Conservation (phyloP, 2,797 vertebrate genomes). For the Dipus sagitta region DNA sequence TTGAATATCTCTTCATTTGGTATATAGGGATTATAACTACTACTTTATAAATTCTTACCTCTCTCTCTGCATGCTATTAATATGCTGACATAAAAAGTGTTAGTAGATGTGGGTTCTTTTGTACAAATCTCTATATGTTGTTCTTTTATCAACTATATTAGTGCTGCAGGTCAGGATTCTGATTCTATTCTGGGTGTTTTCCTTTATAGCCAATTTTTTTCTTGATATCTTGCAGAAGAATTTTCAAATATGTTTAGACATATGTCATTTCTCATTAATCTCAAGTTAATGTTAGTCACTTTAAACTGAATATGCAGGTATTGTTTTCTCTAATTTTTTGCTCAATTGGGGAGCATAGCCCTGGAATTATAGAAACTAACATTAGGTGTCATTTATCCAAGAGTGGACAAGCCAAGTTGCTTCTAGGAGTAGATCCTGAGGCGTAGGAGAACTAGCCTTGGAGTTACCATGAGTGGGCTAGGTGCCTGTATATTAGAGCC, state of each 20-base stretch:
- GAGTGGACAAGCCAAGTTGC: no score
- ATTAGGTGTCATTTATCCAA: no score
- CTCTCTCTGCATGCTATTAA: background rate
- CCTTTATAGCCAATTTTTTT: background rate
- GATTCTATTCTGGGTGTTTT: conserved; percentile 9
- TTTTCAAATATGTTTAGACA: background rate
- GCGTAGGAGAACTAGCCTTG: no score
- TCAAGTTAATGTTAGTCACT: background rate
- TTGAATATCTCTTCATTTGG: background rate
- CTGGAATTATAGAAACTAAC: no score
- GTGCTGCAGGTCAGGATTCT: background rate
- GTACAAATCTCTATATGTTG: background rate
- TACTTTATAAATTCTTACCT: background rate
- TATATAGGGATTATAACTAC: background rate
- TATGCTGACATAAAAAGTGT: background rate
- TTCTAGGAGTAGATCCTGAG: no score
- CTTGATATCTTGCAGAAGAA: background rate
- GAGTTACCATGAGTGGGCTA: no score
- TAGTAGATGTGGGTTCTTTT: background rate
- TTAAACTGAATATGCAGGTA: background rate
- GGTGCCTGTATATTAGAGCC: no score
- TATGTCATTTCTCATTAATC: background rate
- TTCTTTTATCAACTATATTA: background rate
- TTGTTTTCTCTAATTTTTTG: background rate
- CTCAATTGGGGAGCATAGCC: no score